phyloP scores from a whole-genome alignment of 2,113 vertebrate genomes.

The Colinus virginianus region DNA sequence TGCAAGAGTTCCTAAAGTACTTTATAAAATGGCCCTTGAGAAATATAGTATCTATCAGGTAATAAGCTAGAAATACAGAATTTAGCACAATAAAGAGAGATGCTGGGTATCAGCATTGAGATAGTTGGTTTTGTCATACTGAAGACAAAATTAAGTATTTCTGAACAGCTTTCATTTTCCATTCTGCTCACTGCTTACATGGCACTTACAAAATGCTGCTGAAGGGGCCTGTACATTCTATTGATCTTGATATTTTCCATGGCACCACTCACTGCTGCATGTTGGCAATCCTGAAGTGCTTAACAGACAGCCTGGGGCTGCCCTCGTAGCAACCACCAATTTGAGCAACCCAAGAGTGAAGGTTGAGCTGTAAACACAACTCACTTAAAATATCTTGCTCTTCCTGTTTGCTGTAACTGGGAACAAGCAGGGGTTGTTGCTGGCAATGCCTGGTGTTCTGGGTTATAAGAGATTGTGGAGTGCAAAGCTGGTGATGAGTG shows the following conservation, averaged over 20 bases:
- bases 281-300: neutral
- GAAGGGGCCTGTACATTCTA: neutral
- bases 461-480: neutral
- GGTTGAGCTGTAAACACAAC: neutral
- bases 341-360: neutral
- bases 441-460: neutral
- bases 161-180: neutral
- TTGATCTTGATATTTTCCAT: neutral
- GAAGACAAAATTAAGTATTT: neutral
- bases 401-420: neutral
- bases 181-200: neutral
- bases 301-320: neutral
- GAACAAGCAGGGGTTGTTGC: rapidly evolving
- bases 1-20: neutral
- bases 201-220: neutral
- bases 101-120: neutral
- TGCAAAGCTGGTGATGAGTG: neutral
- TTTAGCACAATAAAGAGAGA: neutral
- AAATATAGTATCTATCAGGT: slow-evolving; percentile 5
- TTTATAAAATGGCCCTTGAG: slow-evolving; percentile 20
- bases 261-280: neutral
- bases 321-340: neutral
- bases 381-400: neutral
- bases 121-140: neutral
- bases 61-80: slow-evolving; percentile 1